Percentiles rank a stretch among this genome's conserved stretches.
Evolutionary conservation across 2,888 invertebrate genomes (phyloP).

Genomic region (Euproctis similis): DNA sequence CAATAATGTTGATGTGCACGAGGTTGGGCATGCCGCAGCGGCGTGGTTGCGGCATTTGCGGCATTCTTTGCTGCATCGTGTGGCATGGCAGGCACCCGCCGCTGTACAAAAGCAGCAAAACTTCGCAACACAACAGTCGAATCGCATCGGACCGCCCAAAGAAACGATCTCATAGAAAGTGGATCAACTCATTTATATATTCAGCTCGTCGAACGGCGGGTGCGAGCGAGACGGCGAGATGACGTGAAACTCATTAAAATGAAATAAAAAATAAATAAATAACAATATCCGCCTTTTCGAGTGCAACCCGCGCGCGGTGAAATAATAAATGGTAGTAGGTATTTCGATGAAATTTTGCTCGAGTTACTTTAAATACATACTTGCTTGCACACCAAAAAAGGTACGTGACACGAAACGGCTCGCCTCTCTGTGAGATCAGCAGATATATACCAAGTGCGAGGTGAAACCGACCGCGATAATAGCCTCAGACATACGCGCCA

Average conservation of each 20-base stretch:
- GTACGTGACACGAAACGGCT: slow-evolving; percentile 62
- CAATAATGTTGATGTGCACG: slow-evolving; percentile 28
- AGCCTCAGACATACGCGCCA: slow-evolving; percentile 37
- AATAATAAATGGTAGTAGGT: too few species aligned
- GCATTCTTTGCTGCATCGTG: slow-evolving; percentile 5
- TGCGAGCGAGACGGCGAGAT: slow-evolving; percentile 60
- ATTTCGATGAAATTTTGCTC: slow-evolving; percentile 70
- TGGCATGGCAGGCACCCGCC: slow-evolving; percentile 8
- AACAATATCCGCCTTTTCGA: slow-evolving; percentile 67
- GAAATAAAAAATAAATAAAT: too few species aligned
- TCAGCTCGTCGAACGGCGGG: slow-evolving; percentile 64
- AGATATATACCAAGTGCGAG: slow-evolving; percentile 60
- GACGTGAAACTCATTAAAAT: slow-evolving; percentile 74
- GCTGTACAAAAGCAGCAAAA: slow-evolving; percentile 16
- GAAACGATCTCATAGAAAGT: slow-evolving; percentile 75
- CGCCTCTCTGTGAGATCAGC: slow-evolving; percentile 59
- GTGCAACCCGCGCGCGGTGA: slow-evolving; percentile 63
- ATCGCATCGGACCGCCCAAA: slow-evolving; percentile 58
- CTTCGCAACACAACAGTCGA: slow-evolving; percentile 26
- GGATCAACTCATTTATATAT: slow-evolving; percentile 74
- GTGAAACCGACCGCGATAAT: slow-evolving; percentile 70
- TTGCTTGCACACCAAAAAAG: too few species aligned
- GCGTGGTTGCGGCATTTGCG: neutral
- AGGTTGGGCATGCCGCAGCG: too few species aligned
- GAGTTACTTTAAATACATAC: too few species aligned